Evolutionary conservation across 2,888 invertebrate species (phyloP).

Genomic region (Liopterus haemorrhoidalis): DNA sequence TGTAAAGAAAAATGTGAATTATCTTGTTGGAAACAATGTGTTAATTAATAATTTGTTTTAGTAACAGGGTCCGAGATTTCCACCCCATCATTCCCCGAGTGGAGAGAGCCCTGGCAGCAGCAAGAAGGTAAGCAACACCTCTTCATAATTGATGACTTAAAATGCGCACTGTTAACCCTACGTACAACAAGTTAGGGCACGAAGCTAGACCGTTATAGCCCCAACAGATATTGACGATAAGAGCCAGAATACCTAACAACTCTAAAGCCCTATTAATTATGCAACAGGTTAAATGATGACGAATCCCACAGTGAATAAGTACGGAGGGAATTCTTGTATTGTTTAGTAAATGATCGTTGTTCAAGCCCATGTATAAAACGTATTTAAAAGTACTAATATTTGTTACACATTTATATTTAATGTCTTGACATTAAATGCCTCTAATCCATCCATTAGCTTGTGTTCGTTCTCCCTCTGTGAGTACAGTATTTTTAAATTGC

Average conservation of each 20-base stretch:
- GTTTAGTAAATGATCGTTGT: too few species aligned
- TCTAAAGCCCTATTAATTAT: constrained; percentile 39
- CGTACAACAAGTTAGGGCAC: constrained; percentile 18
- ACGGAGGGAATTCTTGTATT: constrained; percentile 19
- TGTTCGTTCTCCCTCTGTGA: too few species aligned
- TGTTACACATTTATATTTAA: too few species aligned
- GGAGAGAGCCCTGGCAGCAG: constrained; percentile 47
- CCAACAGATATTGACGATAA: constrained; percentile 4
- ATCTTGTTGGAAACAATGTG: neutral
- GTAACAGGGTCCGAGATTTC: constrained; percentile 3
- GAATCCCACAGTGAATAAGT: constrained; percentile 20
- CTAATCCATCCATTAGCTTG: too few species aligned
- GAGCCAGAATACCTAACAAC: constrained; percentile 1
- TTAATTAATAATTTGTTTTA: neutral
- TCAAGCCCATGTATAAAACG: too few species aligned
- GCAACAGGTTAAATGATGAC: constrained; percentile 41
- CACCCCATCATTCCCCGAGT: constrained; percentile 45
- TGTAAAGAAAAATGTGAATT: neutral
- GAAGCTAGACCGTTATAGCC: constrained; percentile 6
- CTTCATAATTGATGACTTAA: constrained; percentile 42
- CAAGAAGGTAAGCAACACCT: constrained; percentile 40
- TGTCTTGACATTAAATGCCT: too few species aligned
- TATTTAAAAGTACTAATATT: too few species aligned
- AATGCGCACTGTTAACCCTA: constrained; percentile 37
- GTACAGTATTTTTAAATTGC: too few species aligned